These are phyloP conservation scores for Colinus virginianus DNA, from an alignment of 2,113 vertebrate species.

Conservation along the genomic window DNA sequence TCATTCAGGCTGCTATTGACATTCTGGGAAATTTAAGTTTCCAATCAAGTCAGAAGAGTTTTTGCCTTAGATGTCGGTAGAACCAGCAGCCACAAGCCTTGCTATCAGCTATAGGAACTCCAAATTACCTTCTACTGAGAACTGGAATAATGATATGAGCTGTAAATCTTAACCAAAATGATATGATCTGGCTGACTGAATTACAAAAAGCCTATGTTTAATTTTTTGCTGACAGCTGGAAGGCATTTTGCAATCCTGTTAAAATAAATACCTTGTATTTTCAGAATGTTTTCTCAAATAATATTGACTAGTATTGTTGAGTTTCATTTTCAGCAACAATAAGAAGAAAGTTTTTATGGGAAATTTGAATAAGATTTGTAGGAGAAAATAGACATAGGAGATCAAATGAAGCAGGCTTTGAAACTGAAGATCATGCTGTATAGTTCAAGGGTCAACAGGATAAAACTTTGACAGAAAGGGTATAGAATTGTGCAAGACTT, in stretches of 20 bases:
- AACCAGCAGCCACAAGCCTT: not conserved
- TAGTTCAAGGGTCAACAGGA: not conserved
- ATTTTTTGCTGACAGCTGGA: not conserved
- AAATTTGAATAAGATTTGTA: not conserved
- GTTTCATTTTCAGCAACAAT: not conserved
- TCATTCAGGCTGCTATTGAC: not conserved
- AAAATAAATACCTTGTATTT: not conserved
- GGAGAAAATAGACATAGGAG: not conserved
- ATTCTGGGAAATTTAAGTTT: not conserved
- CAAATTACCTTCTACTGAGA: not conserved
- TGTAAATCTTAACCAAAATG: not conserved
- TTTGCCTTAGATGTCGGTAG: not conserved
- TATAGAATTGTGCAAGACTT: not conserved
- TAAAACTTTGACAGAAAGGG: not conserved
- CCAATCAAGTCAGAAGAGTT: not conserved
- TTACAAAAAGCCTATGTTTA: not conserved
- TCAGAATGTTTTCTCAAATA: not conserved
- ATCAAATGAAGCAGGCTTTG: not conserved
- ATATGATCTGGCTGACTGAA: not conserved
- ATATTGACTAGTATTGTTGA: not conserved
- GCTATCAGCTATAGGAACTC: not conserved
- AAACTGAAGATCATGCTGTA: not conserved
- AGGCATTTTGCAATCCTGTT: not conserved
- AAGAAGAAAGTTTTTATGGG: not conserved
- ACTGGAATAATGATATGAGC: not conserved